A percentile compares a stretch with the other conserved stretches of the same genome.
Conservation (phyloP, 1,140 invertebrate species). For the Aphidius ervi region DNA sequence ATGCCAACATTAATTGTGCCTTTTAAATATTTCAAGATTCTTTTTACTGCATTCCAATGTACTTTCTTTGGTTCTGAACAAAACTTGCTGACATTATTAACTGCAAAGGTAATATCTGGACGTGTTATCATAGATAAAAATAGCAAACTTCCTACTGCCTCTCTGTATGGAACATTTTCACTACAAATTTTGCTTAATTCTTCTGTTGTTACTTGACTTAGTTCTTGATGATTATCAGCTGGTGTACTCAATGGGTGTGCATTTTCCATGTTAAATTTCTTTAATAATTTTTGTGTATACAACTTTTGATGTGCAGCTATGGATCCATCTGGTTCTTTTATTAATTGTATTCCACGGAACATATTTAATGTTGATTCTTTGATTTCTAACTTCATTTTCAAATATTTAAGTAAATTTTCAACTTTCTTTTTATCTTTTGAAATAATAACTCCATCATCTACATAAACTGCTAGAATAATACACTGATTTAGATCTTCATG, state of each 20-base stretch:
- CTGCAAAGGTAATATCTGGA: conserved; percentile 39
- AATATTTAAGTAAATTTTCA: conserved; percentile 18
- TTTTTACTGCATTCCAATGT: conserved; percentile 36
- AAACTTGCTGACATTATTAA: conserved; percentile 29
- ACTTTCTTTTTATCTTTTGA: conserved; percentile 12
- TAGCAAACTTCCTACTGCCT: conserved; percentile 37
- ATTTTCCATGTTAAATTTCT: conserved; percentile 27
- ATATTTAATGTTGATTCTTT: conserved; percentile 21
- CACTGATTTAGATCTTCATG: conserved; percentile 19
- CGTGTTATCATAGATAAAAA: conserved; percentile 36
- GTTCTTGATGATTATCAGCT: background rate
- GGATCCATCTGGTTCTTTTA: conserved; percentile 25
- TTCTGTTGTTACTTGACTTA: conserved; percentile 16
- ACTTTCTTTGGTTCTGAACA: conserved; percentile 18
- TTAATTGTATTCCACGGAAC: conserved; percentile 37
- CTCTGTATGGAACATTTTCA: conserved; percentile 35
- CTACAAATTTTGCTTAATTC: conserved; percentile 29
- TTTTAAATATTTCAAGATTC: conserved; percentile 33
- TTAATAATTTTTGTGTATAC: conserved; percentile 39
- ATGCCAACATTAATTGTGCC: background rate
- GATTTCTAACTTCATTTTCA: conserved; percentile 25
- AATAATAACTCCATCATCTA: conserved; percentile 23
- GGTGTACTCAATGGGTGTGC: background rate
- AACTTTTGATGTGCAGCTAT: conserved; percentile 33
- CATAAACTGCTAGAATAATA: conserved; percentile 22